Conservation (phyloP, 2,888 invertebrate species). For the Brachyptera putata region DNA sequence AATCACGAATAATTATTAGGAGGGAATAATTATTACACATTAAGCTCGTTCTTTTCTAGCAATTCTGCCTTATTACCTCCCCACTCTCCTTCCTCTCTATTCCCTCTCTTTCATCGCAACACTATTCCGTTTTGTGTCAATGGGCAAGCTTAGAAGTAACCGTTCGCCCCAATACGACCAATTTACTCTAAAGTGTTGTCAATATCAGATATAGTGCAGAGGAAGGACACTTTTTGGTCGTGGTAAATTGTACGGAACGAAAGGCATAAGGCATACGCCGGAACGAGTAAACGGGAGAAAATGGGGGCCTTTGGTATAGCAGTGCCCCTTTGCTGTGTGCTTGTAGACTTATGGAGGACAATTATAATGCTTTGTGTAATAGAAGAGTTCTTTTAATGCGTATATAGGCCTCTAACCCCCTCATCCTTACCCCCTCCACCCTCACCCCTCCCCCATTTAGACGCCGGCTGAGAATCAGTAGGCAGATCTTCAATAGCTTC, state of each 20-base stretch:
- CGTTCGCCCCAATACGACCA: slow-evolving; percentile 33
- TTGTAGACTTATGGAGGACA: slow-evolving; percentile 25
- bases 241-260: slow-evolving; percentile 31
- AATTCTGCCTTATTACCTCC: no score
- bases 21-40: no score
- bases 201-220: slow-evolving; percentile 32
- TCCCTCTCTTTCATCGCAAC: slow-evolving; percentile 7
- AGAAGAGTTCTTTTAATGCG: slow-evolving; percentile 22
- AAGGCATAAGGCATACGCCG: slow-evolving; percentile 25
- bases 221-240: slow-evolving; percentile 28
- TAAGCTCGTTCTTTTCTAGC: no score
- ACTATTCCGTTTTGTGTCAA: slow-evolving; percentile 29
- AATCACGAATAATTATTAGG: slow-evolving; percentile 28
- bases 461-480: slow-evolving; percentile 23
- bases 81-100: slow-evolving; percentile 6
- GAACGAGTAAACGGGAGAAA: slow-evolving; percentile 29
- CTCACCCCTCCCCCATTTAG: no score
- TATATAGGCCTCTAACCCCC: neutral
- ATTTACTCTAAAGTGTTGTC: slow-evolving; percentile 33
- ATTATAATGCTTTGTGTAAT: slow-evolving; percentile 33
- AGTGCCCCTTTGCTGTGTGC: slow-evolving; percentile 20
- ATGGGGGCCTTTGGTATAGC: slow-evolving; percentile 28
- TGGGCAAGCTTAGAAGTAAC: slow-evolving; percentile 33
- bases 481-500: slow-evolving; percentile 29
- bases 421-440: no score